A percentile compares a stretch with the other conserved stretches of the same genome.
Evolutionary conservation across 2,797 vertebrate genomes (phyloP).

Genomic region (Synanceia verrucosa): DNA sequence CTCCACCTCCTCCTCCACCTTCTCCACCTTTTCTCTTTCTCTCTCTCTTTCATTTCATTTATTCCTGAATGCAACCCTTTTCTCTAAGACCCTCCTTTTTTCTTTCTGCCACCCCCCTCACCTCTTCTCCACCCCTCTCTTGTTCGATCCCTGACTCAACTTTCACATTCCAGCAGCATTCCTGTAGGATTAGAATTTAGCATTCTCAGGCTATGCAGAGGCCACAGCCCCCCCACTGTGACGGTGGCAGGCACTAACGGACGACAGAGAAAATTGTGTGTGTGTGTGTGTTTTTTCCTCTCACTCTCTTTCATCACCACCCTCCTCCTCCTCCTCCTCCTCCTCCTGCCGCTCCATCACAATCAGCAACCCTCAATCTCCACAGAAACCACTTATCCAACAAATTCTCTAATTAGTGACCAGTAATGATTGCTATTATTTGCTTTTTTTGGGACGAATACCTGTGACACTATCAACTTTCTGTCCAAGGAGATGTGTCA

Average conservation of each 20-base stretch:
- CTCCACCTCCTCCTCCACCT: neutral
- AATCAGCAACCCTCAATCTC: slow-evolving; percentile 37
- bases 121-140: slow-evolving; percentile 66
- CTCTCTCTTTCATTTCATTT: slow-evolving; percentile 69
- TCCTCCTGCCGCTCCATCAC: slow-evolving; percentile 47
- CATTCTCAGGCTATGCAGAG: slow-evolving; percentile 77
- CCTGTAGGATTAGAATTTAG: slow-evolving; percentile 81
- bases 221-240: slow-evolving; percentile 76
- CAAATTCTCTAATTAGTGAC: slow-evolving; percentile 1
- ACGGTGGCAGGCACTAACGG: slow-evolving; percentile 75
- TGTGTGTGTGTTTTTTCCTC: slow-evolving; percentile 41
- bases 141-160: slow-evolving; percentile 83
- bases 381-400: too few relatives aligned
- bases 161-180: slow-evolving; percentile 82
- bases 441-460: neutral
- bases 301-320: slow-evolving; percentile 64
- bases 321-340: slow-evolving; percentile 23
- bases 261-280: slow-evolving; percentile 57
- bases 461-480: neutral
- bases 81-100: slow-evolving; percentile 33
- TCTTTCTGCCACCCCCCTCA: slow-evolving; percentile 8
- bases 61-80: slow-evolving; percentile 65
- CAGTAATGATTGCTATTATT: neutral
- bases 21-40: slow-evolving; percentile 51
- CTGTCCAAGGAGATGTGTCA: neutral